Base-by-base conservation (phyloP, 2,888 invertebrate species). In the Drosophila buzzatii region DNA sequence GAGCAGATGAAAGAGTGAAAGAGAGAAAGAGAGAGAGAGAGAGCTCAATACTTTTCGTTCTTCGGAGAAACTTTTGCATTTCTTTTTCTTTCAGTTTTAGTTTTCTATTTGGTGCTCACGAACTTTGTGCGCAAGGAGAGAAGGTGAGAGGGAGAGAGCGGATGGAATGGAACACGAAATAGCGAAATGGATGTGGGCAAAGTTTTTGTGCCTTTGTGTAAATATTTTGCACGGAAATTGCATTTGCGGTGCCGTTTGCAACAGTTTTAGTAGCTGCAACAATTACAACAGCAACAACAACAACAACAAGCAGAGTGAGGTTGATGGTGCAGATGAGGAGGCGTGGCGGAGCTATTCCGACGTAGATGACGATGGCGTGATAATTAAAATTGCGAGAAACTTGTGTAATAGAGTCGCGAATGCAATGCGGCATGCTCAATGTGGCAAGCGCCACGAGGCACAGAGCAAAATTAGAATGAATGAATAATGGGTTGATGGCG, bases 201-300 rank as follows among this genome's bases (percentile, higher is more conserved):
- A 77, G 70, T 77, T 83, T 52, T 49, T 58, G 44, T 63, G 57
- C 67, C 70, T 85, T 84, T 88, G 72, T 82, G 71, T 44, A 84
- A 84, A 88, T 85, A 74, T 85, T 82, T 82, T 82, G 73, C 70
- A 76, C 72, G 74, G 74, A 88, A 84, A 79, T 85, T 87, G 88
- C 82, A 84, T 76, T 87, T 85, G 85, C 58, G 75, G 78, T 80
- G 67, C 67, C 35, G 55, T 27, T 67, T 65, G 64, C 66, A 68
- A 68, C 70, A 80, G 42, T 76, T 68, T 42, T 41, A 57, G 59
- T 56, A 60, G 56, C 56, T 51, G 75, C 75, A 79, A 63, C 75
- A 70, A 77, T 51, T 55, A 58, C 53, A 58, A 20, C 47, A 58
- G 18, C 49, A 55, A 55, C 31, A 64, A 12, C 16, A 35, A 55